These are phyloP conservation scores for Habroteleia sp. DNA, from an alignment of 2,888 invertebrate genomes.

Conservation along the genomic window DNA sequence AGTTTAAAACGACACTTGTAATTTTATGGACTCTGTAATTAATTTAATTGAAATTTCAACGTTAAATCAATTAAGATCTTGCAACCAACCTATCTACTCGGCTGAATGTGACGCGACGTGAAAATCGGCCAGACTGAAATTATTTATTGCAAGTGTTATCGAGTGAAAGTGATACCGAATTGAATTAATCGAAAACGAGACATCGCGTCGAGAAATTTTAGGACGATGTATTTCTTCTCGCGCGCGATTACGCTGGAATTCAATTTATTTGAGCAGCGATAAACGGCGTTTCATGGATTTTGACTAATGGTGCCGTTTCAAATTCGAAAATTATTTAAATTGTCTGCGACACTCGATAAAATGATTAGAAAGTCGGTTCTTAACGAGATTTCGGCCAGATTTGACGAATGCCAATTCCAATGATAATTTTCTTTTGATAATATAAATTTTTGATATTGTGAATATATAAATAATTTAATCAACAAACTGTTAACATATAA, in stretches of 20 bases:
- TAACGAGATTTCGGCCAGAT: constrained; percentile 14
- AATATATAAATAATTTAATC: too few relatives aligned
- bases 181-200: constrained; percentile 52
- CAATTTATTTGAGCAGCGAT: constrained; percentile 17
- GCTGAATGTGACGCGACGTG: constrained; percentile 41
- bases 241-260: constrained; percentile 21
- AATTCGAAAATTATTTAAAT: constrained; percentile 7
- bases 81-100: constrained; percentile 8
- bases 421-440: background rate
- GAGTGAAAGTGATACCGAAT: constrained; percentile 56
- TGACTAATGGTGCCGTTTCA: constrained; percentile 14
- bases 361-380: constrained; percentile 21
- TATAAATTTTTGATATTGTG: too few relatives aligned
- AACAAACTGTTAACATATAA: too few relatives aligned
- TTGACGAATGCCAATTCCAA: background rate
- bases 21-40: constrained; percentile 2
- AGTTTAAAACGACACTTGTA: too few relatives aligned
- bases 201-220: constrained; percentile 28
- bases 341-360: background rate
- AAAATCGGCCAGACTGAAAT: constrained; percentile 43
- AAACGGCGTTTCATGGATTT: constrained; percentile 31
- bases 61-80: constrained; percentile 27
- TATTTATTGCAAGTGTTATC: constrained; percentile 53
- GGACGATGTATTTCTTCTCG: constrained; percentile 11
- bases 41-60: constrained; percentile 32